A percentile compares a stretch with the other conserved stretches of the same genome.
Evolutionary conservation across 2,113 vertebrate species (phyloP).

Genomic region (Collichthys lucidus): DNA sequence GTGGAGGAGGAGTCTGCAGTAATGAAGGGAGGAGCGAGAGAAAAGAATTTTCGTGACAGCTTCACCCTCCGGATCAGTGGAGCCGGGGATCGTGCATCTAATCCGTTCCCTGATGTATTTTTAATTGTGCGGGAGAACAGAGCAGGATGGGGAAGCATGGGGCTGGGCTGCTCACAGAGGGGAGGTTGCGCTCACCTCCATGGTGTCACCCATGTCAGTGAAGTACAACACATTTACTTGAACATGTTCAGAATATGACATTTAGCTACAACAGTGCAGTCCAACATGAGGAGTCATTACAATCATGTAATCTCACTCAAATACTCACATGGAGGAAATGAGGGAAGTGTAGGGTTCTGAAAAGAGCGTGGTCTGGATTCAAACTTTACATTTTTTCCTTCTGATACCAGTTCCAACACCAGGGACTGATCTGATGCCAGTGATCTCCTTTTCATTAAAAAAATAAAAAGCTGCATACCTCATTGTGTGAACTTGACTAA

Average conservation of each 20-base stretch:
- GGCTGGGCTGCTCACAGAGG: slow-evolving; percentile 33
- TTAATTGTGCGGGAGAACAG: slow-evolving; percentile 80
- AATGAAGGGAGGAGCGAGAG: slow-evolving; percentile 10
- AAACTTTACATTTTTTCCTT: too few species aligned
- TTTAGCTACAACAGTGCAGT: not conserved
- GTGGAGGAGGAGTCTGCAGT: slow-evolving; percentile 35
- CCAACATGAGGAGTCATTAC: not conserved
- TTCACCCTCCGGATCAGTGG: slow-evolving; percentile 81
- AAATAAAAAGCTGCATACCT: too few species aligned
- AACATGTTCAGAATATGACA: not conserved
- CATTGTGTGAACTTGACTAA: too few species aligned
- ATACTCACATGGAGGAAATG: not conserved
- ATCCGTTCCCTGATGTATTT: slow-evolving; percentile 84
- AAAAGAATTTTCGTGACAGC: slow-evolving; percentile 74
- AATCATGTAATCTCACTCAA: too few species aligned
- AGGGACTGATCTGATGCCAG: too few species aligned
- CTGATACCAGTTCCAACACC: too few species aligned
- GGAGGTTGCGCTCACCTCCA: slow-evolving; percentile 45
- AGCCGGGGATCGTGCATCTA: slow-evolving; percentile 76
- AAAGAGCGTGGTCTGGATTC: too few species aligned
- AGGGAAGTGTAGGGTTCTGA: too few species aligned
- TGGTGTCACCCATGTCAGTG: slow-evolving; percentile 4
- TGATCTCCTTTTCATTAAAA: too few species aligned
- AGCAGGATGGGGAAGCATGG: slow-evolving; percentile 43
- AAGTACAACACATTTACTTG: slow-evolving; percentile 17